A percentile compares a stretch with the other conserved stretches of the same genome.
These are phyloP conservation scores for Lates calcarifer DNA, from an alignment of 2,113 vertebrate genomes.

Conservation along the genomic window DNA sequence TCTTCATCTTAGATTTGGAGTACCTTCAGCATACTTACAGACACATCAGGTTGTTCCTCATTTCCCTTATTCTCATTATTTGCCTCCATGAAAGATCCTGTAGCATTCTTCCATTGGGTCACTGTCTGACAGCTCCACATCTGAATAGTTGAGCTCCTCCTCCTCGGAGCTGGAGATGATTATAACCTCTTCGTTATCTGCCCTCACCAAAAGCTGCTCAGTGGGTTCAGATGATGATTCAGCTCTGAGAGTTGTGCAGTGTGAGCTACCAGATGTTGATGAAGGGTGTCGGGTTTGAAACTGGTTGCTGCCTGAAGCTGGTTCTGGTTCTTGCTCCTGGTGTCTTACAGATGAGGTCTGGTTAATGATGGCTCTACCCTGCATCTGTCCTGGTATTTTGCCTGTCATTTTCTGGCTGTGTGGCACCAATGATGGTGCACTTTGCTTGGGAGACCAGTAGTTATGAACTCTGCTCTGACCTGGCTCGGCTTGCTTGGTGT, in stretches of 20 bases:
- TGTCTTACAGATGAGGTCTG: background rate
- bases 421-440: background rate
- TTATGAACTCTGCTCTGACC: background rate
- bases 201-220: background rate
- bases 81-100: conserved; percentile 86
- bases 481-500: background rate
- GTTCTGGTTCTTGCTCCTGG: background rate
- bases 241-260: background rate
- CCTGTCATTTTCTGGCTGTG: conserved; percentile 33
- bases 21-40: conserved; percentile 70
- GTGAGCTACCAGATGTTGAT: background rate
- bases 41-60: conserved; percentile 3
- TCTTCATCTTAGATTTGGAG: background rate
- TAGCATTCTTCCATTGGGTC: conserved; percentile 86
- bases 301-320: background rate
- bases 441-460: conserved; percentile 18
- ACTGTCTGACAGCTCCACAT: conserved; percentile 82
- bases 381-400: conserved; percentile 18
- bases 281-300: background rate
- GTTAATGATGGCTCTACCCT: background rate
- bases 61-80: conserved; percentile 49
- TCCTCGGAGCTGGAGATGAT: conserved; percentile 74
- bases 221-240: background rate
- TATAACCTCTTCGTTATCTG: background rate
- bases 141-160: conserved; percentile 73